Base-by-base conservation (phyloP, 2,888 invertebrate genomes). In the Plebejus melissa region DNA sequence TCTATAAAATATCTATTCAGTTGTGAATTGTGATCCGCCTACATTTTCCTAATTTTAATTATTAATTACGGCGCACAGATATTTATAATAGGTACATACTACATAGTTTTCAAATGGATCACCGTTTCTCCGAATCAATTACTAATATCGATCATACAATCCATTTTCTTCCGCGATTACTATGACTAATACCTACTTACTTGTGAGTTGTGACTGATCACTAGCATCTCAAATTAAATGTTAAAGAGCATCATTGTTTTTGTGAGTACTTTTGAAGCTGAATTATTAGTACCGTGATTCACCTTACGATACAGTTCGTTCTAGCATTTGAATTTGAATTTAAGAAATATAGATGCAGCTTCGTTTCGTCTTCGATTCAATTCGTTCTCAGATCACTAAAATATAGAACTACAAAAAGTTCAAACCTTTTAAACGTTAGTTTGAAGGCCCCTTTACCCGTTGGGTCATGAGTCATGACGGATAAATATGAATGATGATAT, bases 111-210 rank as follows among this genome's bases (percentile, higher is more conserved):
- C 11, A 32, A 32, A 65, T 36, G 4, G 13, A 65, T 71, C 71
- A 46, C 71, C 22, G 71, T 22, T 71, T 46, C 71, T 71, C 11
- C 9, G 71, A 71, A 71, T 41, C 71, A 13, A 46, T 71, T 46
- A 22, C 4, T 22, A 13, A 16, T 0, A 71, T 71, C 36, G 46
- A 71, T 46, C 71, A 38, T 71, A 71, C 16, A 38, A 69, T 41
- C 46, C 71, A 13, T 41, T 71, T 41, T 46, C 41, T 71, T 71
- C 71, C 71, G 71, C 28, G 46, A 46, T 41, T 70, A 22, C 38
- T 32, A 71, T 50, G 46, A 60, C 65, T 76, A 65, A 65, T 65
- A 32, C 65, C 22, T 22, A 22, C 22, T 22, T 22, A 22, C 22
- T 22, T 22, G 22, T 22, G 22, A 22, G 22, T 36, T 36, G 32